Conservation (phyloP, 2,888 invertebrate genomes). For the Tinea pellionella region DNA sequence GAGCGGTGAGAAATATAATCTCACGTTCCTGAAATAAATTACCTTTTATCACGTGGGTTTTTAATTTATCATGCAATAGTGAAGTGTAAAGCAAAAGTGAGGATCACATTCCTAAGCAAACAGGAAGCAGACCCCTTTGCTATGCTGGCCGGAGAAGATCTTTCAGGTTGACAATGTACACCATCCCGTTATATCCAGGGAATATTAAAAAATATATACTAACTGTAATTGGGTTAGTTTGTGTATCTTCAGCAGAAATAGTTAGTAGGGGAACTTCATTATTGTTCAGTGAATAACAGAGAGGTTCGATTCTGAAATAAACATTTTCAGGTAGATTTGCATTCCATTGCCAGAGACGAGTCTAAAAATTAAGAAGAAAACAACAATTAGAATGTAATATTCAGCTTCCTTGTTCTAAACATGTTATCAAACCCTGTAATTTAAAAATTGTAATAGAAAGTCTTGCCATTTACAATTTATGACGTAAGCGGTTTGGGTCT, state of each 20-base stretch:
- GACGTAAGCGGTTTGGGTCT: no score
- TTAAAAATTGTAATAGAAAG: not conserved
- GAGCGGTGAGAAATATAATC: conserved; percentile 78
- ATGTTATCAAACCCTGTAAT: no score
- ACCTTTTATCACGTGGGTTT: no score
- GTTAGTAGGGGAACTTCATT: conserved; percentile 83
- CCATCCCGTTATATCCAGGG: no score
- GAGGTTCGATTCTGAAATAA: conserved; percentile 73
- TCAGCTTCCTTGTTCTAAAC: no score
- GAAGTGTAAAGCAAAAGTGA: no score
- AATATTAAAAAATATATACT: conserved; percentile 16
- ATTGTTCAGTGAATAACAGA: conserved; percentile 77
- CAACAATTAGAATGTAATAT: no score
- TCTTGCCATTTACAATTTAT: not conserved
- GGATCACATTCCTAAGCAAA: no score
- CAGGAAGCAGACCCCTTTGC: no score
- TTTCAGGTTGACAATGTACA: no score
- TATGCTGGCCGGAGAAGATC: no score
- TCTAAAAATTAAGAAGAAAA: conserved; percentile 52
- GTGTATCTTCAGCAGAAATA: conserved; percentile 73
- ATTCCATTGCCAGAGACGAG: conserved; percentile 73
- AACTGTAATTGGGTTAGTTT: conserved; percentile 68
- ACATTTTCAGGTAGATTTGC: conserved; percentile 55
- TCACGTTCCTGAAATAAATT: conserved; percentile 66
- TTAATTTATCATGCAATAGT: no score